These are phyloP conservation scores for Meriones unguiculatus DNA, from an alignment of 2,113 vertebrate species.

Conservation along the genomic window DNA sequence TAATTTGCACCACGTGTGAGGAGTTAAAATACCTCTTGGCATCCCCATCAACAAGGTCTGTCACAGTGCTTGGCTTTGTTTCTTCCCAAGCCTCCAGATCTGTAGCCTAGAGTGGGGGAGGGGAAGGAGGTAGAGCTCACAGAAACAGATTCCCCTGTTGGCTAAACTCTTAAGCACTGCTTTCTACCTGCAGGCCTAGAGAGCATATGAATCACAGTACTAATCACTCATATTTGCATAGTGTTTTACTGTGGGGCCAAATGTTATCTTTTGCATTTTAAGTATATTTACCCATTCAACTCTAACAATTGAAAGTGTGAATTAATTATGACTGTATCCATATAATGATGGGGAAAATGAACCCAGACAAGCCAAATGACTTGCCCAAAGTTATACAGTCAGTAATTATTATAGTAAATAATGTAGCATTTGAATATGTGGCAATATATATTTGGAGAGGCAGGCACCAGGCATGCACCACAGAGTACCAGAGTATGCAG, in stretches of 20 bases:
- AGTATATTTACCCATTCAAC: neutral
- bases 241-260: neutral
- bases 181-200: neutral
- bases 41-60: slow-evolving; percentile 73
- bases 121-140: neutral
- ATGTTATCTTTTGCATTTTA: neutral
- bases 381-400: neutral
- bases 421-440: neutral
- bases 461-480: neutral
- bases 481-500: neutral
- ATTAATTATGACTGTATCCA: neutral
- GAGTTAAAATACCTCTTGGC: slow-evolving; percentile 77
- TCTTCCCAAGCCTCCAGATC: slow-evolving; percentile 42
- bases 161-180: neutral
- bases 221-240: neutral
- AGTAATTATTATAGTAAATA: too few species aligned
- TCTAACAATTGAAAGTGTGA: neutral
- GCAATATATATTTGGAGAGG: neutral
- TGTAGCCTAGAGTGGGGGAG: neutral
- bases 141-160: neutral
- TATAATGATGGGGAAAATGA: neutral
- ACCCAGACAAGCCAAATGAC: neutral
- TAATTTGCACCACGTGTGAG: slow-evolving; percentile 84
- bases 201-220: neutral
- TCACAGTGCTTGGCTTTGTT: slow-evolving; percentile 72